A percentile compares a stretch with the other conserved stretches of the same genome.
phyloP scores from a whole-genome alignment of 2,797 vertebrate species.

The Euthynnus affinis region DNA sequence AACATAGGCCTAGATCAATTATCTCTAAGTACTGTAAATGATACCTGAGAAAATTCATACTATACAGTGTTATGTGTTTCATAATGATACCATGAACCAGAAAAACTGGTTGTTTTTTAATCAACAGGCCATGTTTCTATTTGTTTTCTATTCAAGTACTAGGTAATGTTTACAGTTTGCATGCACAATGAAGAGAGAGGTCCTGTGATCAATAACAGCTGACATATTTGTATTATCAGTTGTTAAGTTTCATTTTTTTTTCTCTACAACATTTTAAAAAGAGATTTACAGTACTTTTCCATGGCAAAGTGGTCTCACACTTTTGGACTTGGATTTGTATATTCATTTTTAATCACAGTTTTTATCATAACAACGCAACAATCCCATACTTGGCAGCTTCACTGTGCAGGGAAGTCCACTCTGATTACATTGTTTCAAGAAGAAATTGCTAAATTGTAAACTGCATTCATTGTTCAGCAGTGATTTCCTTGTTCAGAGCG shows the following conservation, averaged over 20 bases:
- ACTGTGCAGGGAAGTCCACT: not conserved
- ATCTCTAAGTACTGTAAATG: conserved; percentile 18
- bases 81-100: not conserved
- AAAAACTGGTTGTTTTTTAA: not conserved
- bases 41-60: not conserved
- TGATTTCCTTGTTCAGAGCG: conserved; percentile 13
- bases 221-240: not conserved
- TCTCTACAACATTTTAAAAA: not conserved
- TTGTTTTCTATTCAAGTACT: not conserved
- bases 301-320: too few relatives aligned
- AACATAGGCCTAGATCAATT: conserved; percentile 24
- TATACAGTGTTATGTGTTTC: not conserved
- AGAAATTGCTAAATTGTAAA: not conserved
- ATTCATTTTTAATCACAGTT: not conserved
- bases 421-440: not conserved
- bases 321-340: too few relatives aligned
- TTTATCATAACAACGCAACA: not conserved
- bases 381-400: not conserved
- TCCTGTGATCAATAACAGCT: not conserved
- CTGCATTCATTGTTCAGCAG: not conserved
- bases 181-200: not conserved
- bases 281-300: too few relatives aligned
- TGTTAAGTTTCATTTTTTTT: not conserved
- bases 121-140: not conserved
- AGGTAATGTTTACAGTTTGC: not conserved